Conservation (phyloP, 2,888 invertebrate genomes). For the Fabriciana adippe region DNA sequence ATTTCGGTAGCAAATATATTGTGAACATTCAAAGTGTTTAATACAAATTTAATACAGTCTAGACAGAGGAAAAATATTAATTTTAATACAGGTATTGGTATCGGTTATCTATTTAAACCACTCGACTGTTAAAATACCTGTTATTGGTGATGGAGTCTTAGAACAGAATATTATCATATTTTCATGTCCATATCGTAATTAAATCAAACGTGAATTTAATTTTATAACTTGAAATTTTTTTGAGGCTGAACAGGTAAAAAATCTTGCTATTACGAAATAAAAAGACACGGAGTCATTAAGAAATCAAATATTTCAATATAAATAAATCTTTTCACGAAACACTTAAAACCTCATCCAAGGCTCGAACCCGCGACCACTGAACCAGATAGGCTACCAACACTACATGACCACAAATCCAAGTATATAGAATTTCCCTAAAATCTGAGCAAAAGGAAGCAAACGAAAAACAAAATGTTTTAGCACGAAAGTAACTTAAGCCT, state of each 20-base stretch:
- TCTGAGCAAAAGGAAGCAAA: conserved; percentile 31
- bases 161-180: conserved; percentile 7
- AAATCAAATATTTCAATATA: no score
- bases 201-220: conserved; percentile 16
- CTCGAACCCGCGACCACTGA: no score
- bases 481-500: conserved; percentile 65
- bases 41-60: conserved; percentile 32
- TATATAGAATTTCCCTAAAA: conserved; percentile 33
- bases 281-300: no score
- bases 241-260: no score
- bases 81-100: conserved; percentile 24
- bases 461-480: conserved; percentile 41
- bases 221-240: neutral
- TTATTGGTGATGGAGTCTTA: conserved; percentile 14
- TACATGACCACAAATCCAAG: conserved; percentile 4
- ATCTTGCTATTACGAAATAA: no score
- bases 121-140: conserved; percentile 31
- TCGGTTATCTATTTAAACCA: conserved; percentile 30
- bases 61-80: conserved; percentile 35
- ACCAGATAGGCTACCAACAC: no score
- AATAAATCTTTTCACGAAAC: no score
- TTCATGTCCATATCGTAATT: conserved; percentile 1
- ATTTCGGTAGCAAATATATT: conserved; percentile 28
- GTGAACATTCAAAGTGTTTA: conserved; percentile 20
- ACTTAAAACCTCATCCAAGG: no score